Evolutionary conservation across 2,888 invertebrate species (phyloP), one percentile per base, ranked within the genome.

Genomic region (Prenolepis imparis): DNA sequence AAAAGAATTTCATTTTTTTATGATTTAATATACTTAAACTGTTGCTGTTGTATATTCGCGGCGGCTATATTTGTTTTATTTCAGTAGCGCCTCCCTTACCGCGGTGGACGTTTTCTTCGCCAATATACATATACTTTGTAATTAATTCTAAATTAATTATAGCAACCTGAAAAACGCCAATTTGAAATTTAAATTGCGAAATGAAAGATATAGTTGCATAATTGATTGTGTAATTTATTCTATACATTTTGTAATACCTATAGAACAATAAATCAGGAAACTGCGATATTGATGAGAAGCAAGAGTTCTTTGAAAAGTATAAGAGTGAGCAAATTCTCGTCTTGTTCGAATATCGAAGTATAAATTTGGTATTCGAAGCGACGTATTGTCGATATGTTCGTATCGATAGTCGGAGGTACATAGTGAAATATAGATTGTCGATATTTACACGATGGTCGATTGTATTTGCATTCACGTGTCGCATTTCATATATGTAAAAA

Each of bases 381-480:
- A 41, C 64, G 36, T 41, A 32, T 59, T 48, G 59, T 82, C 73
- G 72, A 70, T 48, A 28, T 28, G 72, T 21, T 82, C 70, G 57
- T 41, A 66, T 85, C 57, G 77, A 63, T 28, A 44, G 82, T 68
- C 63, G 57, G 82, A 82, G 70, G 70, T 72, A 84, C 73, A 84
- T 57, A 72, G 59, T 44, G 81, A 75, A 84, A 84, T 72, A 81
- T 64, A 59, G 84, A 80, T 72, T 66, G 36, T 1, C 48, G 64
- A 84, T 87, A 73, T 86, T 87, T 86, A 84, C 68, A 36, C 41
- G 41, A 81, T 78, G 75, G 24, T 59, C 61, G 80, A 75, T 55
- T 18, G 68, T 44, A 18, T 72, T 87, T 84, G 55, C 70, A n/a
- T 77, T 67, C 24, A 32, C 55, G 44, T 59, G 78, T 70, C 57